A percentile compares a stretch with the other conserved stretches of the same genome.
phyloP scores from a whole-genome alignment of 2,888 invertebrate genomes.

The Lumbricus terrestris region DNA sequence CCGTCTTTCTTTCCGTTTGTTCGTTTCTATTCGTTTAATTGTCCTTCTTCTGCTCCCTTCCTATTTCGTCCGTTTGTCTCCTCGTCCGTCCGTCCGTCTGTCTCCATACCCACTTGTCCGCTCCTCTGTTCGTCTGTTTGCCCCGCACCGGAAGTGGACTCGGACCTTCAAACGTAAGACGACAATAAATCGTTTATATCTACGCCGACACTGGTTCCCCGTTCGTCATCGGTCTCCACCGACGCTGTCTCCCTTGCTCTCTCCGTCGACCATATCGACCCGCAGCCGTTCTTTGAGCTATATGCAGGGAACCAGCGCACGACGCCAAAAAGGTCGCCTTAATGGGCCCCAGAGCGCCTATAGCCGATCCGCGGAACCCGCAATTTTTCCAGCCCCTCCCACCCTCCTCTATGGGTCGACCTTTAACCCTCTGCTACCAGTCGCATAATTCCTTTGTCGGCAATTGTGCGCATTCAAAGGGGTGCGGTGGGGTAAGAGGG shows the following conservation, averaged over 20 bases:
- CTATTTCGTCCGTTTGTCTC: neutral
- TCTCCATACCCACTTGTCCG: neutral
- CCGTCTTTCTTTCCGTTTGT: too few relatives aligned
- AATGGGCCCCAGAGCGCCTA: neutral
- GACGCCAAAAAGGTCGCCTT: neutral
- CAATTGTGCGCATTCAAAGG: neutral
- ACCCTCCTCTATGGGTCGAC: neutral
- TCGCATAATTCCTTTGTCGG: neutral
- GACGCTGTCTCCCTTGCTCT: slow-evolving; percentile 13
- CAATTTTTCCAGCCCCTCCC: neutral
- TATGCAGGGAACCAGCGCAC: neutral
- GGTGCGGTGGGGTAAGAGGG: too few relatives aligned
- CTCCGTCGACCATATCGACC: neutral
- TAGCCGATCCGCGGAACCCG: neutral
- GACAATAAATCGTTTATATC: slow-evolving; percentile 14
- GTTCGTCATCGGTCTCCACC: slow-evolving; percentile 1
- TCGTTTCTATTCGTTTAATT: too few relatives aligned
- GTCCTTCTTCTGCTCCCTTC: too few relatives aligned
- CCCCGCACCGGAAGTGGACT: neutral
- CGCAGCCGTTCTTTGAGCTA: neutral
- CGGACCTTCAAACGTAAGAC: slow-evolving; percentile 9
- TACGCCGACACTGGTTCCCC: neutral
- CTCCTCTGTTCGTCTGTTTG: neutral
- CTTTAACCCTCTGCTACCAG: neutral
- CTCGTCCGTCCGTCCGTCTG: neutral